Base-by-base conservation (phyloP, 2,113 vertebrate species). In the Callopanchax toddi region DNA sequence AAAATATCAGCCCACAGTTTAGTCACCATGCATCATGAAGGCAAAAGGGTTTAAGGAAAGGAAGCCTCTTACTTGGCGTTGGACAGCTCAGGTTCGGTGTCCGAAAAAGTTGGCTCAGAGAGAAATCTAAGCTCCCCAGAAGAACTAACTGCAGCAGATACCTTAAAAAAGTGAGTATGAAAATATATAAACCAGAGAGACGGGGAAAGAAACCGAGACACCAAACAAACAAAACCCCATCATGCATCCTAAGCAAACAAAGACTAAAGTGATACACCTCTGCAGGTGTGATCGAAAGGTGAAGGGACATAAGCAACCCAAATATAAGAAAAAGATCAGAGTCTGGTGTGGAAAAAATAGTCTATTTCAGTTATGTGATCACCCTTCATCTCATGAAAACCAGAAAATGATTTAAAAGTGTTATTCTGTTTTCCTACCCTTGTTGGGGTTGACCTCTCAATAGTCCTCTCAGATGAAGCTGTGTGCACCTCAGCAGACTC, bases 51-150 rank as follows among this genome's bases (percentile, higher is more conserved):
- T 46, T 3, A n/a, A 16, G 45, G 17, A 23, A 37, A 50, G 15
- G 0, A 0, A 52, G 48, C 66, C 75, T 72, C 94, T 94, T 91
- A 97, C 95, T 78, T 90, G 84, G 79, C 70, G 67, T 78, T 15
- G 56, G 89, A 67, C 72, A 85, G 69, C 22, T 93, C 91, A 10
- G 82, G 86, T 12, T 95, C 93, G 8, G 90, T 92, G 82, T 92
- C 93, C 1, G 85, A 81, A 11, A 86, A 72, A 1, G 67, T 69
- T 46, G 43, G 76, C 70, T 93, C 92, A 0, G 90, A 94, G 62
- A 92, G 82, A 72, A 90, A 89, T 81, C 74, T 89, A 60, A 93
- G 90, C 42, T 94, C 92, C 65, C 90, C 92, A 46, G 93, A 90
- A 67, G 89, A 92, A 86, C 81, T 92, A 60, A 92, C 89, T 25